Conservation (phyloP, 2,113 vertebrate species). For the Misgurnus anguillicaudatus region DNA sequence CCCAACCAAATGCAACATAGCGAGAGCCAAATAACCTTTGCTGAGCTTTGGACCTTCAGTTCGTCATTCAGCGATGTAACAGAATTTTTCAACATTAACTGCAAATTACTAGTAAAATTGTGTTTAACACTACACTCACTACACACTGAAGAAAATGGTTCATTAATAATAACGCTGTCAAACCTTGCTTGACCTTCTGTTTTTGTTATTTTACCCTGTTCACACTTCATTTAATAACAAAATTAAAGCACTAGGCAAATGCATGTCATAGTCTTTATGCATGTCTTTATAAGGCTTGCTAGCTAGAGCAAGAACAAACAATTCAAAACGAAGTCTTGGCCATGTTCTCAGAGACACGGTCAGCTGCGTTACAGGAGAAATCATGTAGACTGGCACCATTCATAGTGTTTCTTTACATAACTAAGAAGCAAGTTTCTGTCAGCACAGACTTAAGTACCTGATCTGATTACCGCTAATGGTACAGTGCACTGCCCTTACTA, state of each 20-base stretch:
- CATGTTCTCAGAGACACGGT: background rate
- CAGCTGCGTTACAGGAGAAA: background rate
- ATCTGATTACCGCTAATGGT: conserved; percentile 54
- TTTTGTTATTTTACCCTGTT: background rate
- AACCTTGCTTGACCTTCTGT: background rate
- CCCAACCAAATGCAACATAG: background rate
- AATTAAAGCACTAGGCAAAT: background rate
- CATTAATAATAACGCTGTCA: background rate
- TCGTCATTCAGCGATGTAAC: background rate
- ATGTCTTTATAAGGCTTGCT: background rate
- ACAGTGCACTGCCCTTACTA: conserved; percentile 7
- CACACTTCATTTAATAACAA: background rate
- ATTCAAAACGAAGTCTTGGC: background rate
- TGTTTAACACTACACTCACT: background rate
- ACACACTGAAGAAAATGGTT: background rate
- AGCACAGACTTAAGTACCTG: conserved; percentile 37
- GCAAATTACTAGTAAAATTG: background rate
- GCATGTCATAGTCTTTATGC: background rate
- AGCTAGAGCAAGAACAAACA: too few relatives aligned
- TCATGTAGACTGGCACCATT: background rate
- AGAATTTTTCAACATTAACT: background rate
- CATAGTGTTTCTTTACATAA: background rate
- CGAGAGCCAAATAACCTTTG: background rate
- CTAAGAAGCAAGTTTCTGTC: background rate
- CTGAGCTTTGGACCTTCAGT: background rate